Evolutionary conservation across 2,113 vertebrate genomes (phyloP), one percentile per base, ranked within the genome.

Genomic region (Macquaria australasica): DNA sequence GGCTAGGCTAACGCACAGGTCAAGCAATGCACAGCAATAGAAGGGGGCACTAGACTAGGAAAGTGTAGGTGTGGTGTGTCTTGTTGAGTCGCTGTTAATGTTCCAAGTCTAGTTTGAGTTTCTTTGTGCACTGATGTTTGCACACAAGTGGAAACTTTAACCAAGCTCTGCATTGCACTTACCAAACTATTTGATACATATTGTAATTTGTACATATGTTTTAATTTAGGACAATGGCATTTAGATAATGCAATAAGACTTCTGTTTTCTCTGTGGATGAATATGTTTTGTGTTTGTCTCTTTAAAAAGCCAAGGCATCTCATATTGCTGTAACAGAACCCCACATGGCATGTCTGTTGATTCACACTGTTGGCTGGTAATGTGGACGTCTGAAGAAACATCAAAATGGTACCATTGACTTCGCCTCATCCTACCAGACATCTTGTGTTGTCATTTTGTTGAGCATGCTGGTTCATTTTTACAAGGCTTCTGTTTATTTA

Each of bases 231-330:
- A 87, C 88, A 79, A 91, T 82, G 82, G 92, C 94, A 95, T 95
- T 95, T 94, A 94, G 87, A 91, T 80, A 82, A 94, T 93, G 95
- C 95, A 95, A 95, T 95, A 95, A 95, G 77, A 92, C 67, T 88
- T 91, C 43, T 79, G 79, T 90, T 92, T 63, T 55, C 39, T 82
- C 59, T 77, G 77, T 88, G 81, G 59, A 77, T 91, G 81, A 74
- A 31, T 41, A 39, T 88, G 73, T 90, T 93, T 89, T 82, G 58
- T 83, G 72, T 92, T 76, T 73, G 70, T 90, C 64, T 88, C 67
- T 87, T 88, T 77, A 75, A 85, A 86, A 89, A 93, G 93, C 92
- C 90, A 94, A 93, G 92, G 94, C 89, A 84, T 93, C 87, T 93
- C 82, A 86, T 84, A 69, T 91, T 91, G 83, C 90, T 93, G 80